Evolutionary conservation across 2,113 vertebrate species (phyloP), one percentile per base, ranked within the genome.

Genomic region (Tachuris rubrigastra): DNA sequence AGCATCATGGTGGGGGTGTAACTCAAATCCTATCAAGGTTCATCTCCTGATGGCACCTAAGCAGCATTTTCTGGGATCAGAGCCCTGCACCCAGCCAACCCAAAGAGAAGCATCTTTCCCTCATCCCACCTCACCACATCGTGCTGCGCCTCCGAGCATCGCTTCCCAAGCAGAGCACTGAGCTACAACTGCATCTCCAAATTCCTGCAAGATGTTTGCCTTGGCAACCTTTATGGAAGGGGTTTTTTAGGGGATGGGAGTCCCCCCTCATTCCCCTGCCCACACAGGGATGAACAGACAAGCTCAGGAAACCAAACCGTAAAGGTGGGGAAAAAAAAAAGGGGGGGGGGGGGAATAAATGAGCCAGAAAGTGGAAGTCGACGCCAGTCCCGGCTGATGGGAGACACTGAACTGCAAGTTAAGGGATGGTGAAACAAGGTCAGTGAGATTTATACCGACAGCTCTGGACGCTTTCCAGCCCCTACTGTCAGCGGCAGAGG

Each of bases 361-460:
- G 92, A 96, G 85, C 58, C 92, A 83, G 76, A 83, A 87, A 92
- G 71, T 58, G 79, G 88, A 90, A 92, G 76, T 14, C 1, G 5
- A 76, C 5, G 4, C 78, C 16, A 0, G 5, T 74, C 20, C 71
- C 2, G 7, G 71, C 75, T 50, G 62, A 47, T 23, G 69, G 77
- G 66, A 85, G 84, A 82, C 17, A 28, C 55, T 20, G 72, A 93
- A 63, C 66, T 30, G 88, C 50, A 4, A 94, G 71, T 69, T 24
- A 46, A 84, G 65, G 87, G 56, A 56, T 79, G 91, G 85, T 92
- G 95, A 95, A 95, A 96, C 85, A 76, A 95, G 93, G 94, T 96
- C 91, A 94, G 82, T 0, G 50, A 93, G 93, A 95, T 95, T 96
- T 96, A 95, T 90, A 91, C 85, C 3, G 46, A 91, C 91, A 85